phyloP scores from a whole-genome alignment of 1,140 invertebrate genomes.

The Penaeus chinensis region DNA sequence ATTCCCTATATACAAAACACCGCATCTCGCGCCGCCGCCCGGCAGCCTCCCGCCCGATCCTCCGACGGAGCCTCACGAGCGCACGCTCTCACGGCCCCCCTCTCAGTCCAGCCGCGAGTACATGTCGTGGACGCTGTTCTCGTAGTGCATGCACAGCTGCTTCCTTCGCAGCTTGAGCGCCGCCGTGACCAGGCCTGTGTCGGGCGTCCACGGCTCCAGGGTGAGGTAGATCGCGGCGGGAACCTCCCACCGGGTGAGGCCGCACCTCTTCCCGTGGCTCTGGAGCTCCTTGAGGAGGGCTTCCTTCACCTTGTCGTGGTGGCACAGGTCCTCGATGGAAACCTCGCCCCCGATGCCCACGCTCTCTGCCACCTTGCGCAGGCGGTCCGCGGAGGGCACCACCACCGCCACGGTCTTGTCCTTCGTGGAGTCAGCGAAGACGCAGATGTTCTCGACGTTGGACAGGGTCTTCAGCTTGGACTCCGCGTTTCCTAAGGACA shows the following conservation, averaged over 20 bases:
- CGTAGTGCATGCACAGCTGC: conserved; percentile 70
- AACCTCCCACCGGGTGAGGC: conserved; percentile 69
- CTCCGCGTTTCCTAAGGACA: conserved; percentile 90
- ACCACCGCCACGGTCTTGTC: conserved; percentile 90
- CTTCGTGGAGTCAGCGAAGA: conserved; percentile 89
- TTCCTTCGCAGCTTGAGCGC: conserved; percentile 73
- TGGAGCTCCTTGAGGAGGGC: conserved; percentile 82
- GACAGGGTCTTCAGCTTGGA: conserved; percentile 92
- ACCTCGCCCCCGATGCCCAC: conserved; percentile 65
- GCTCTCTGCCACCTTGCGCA: conserved; percentile 44
- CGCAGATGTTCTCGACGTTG: conserved; percentile 94
- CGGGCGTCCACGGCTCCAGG: conserved; percentile 70
- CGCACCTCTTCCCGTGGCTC: conserved; percentile 85
- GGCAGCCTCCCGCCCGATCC: not conserved
- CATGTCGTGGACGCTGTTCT: conserved; percentile 68
- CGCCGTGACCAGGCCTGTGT: conserved; percentile 72
- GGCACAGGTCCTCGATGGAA: conserved; percentile 81
- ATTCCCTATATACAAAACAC: too few relatives aligned
- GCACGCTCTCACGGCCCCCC: too few relatives aligned
- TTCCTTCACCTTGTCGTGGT: conserved; percentile 78
- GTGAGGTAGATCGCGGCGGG: conserved; percentile 69
- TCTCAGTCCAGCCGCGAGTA: conserved; percentile 65
- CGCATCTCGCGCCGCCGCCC: too few relatives aligned
- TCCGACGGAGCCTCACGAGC: not conserved
- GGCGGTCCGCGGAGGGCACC: conserved; percentile 73